Conservation (phyloP, 2,888 invertebrate species). For the Drosophila formosana region DNA sequence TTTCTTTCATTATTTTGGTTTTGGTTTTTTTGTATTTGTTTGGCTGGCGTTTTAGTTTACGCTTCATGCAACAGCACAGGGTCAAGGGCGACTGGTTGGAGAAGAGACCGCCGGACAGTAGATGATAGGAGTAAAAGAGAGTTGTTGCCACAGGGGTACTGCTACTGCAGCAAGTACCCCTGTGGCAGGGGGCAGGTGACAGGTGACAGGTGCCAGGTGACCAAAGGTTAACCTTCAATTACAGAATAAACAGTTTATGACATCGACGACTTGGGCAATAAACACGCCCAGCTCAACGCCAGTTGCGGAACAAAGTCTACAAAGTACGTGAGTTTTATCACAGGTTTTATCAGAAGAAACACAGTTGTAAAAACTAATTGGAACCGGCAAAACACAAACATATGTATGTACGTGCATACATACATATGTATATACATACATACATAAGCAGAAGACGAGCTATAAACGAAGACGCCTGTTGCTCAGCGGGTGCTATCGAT, state of each 20-base stretch:
- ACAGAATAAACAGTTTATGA: conserved; percentile 44
- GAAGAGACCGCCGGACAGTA: background rate
- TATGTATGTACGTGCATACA: background rate
- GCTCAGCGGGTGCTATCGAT: conserved; percentile 30
- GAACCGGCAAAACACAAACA: conserved; percentile 12
- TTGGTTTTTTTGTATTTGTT: conserved; percentile 26
- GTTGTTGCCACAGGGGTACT: background rate
- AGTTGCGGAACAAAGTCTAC: conserved; percentile 48
- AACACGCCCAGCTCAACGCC: conserved; percentile 30
- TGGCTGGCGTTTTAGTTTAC: conserved; percentile 37
- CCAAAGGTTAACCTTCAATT: conserved; percentile 54
- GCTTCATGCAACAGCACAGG: conserved; percentile 50
- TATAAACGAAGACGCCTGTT: conserved; percentile 20
- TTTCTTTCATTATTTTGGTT: conserved; percentile 2
- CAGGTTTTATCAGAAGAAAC: conserved; percentile 53
- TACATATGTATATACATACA: background rate
- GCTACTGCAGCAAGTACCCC: background rate
- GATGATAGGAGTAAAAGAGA: background rate
- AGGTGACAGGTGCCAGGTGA: conserved; percentile 27
- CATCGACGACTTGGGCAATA: conserved; percentile 33
- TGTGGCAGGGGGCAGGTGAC: no score
- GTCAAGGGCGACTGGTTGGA: conserved; percentile 51
- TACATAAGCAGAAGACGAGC: background rate
- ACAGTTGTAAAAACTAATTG: conserved; percentile 58
- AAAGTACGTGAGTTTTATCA: conserved; percentile 46